Base-by-base conservation (phyloP, 2,888 invertebrate genomes). In the Mimachlamys varia region DNA sequence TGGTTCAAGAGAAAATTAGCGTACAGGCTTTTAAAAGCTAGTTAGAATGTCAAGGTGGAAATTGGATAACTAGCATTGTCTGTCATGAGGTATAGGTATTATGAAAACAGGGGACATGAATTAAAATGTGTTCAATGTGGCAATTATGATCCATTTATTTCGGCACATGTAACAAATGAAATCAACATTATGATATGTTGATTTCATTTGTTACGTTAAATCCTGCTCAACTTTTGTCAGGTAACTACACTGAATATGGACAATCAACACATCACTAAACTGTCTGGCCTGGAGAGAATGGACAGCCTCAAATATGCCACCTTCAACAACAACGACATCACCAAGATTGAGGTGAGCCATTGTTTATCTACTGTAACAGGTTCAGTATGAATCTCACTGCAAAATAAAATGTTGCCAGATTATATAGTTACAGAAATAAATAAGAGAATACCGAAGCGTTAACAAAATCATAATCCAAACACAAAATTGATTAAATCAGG, bases 311-410 rank as follows among this genome's bases (percentile, higher is more conserved):
- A 93, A 90, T 97, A 95, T 95, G 96, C 96, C n/a, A 96, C 96
- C 38, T 96, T 97, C 93, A 95, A 96, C 90, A 94, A 96, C 92
- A 97, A 97, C 93, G 96, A 96, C 92, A 95, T 97, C 90, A 96
- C 96, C 17, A 96, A 95, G 89, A 96, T 97, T 89, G 96, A 97
- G 95, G 96, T 96, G 92, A 89, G 93, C 90, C 15, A 76, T 22
- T 62, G 22, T 53, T 44, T 7, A 44, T 7, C 3, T 44, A 44
- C 3, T 7, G 0, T n/a, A 22, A 22, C 19, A 58, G 19, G 22
- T 22, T 58, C n/a, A 3, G 58, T 58, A 3, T 22, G 19, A 22
- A 58, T 58, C 22, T 58, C 12, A 33, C 76, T 76, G 76, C 13
- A 22, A 27, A n/a, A 0, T n/a, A 62, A 62, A 22, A 22, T n/a